Percentiles rank a stretch among this genome's conserved stretches.
phyloP scores from a whole-genome alignment of 2,888 invertebrate species.

The Drosophila quasianomalipes region DNA sequence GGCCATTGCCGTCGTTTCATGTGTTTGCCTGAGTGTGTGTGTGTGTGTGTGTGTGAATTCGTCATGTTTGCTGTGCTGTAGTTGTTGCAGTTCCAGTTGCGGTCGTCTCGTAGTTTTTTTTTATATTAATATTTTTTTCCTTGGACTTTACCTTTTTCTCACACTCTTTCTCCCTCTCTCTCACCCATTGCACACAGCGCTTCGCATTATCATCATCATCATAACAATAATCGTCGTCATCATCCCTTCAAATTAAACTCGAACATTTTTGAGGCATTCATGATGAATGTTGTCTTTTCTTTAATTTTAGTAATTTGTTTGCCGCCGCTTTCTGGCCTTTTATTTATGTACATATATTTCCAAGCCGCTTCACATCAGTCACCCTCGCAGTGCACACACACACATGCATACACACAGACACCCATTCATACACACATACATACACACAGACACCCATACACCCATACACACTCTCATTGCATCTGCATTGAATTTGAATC shows the following conservation, averaged over 20 bases:
- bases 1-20: conserved; percentile 49
- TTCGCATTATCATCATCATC: conserved; percentile 32
- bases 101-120: conserved; percentile 30
- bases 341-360: conserved; percentile 15
- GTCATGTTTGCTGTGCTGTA: conserved; percentile 43
- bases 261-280: conserved; percentile 65
- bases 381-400: conserved; percentile 45
- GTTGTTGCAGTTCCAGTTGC: conserved; percentile 35
- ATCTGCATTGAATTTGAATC: conserved; percentile 51
- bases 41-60: conserved; percentile 41
- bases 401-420: conserved; percentile 20
- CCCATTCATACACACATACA: conserved; percentile 1
- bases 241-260: conserved; percentile 56
- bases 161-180: conserved; percentile 1
- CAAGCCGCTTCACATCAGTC: conserved; percentile 36
- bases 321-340: conserved; percentile 44
- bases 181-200: conserved; percentile 19
- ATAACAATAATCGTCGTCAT: conserved; percentile 10
- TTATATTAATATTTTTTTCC: conserved; percentile 4
- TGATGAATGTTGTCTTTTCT: conserved; percentile 75
- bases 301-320: conserved; percentile 74
- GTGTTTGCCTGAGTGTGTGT: conserved; percentile 17
- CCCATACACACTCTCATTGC: conserved; percentile 19
- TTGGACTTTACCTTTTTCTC: conserved; percentile 33
- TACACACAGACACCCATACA: conserved; percentile 16